A percentile compares a stretch with the other conserved stretches of the same genome.
phyloP scores from a whole-genome alignment of 1,140 invertebrate species.

The Aphidius gifuensis region DNA sequence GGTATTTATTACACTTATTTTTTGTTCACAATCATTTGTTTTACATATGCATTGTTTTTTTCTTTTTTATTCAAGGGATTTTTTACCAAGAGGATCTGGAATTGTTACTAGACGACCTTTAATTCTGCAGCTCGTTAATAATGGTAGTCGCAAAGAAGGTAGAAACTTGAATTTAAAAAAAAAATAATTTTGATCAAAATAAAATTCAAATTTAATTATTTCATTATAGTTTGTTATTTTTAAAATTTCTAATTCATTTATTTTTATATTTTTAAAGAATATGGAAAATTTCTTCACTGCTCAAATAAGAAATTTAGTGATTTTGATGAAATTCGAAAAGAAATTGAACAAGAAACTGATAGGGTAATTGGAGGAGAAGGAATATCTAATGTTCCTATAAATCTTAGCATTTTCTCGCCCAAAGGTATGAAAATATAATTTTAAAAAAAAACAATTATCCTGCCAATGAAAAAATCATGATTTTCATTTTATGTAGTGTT shows the following conservation, averaged over 20 bases:
- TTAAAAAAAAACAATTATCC: no score
- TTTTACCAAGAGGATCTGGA: slow-evolving; percentile 92
- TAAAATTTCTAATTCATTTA: background rate
- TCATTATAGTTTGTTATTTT: background rate
- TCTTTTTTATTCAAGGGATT: slow-evolving; percentile 74
- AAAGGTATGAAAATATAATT: slow-evolving; percentile 53
- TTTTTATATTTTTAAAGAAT: slow-evolving; percentile 66
- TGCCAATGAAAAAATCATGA: no score
- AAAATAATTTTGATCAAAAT: background rate
- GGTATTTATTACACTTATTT: slow-evolving; percentile 59
- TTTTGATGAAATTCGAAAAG: slow-evolving; percentile 92
- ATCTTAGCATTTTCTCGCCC: slow-evolving; percentile 96
- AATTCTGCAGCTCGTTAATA: slow-evolving; percentile 93
- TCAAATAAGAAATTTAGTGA: slow-evolving; percentile 96
- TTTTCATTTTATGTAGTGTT: slow-evolving; percentile 63
- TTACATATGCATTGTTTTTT: slow-evolving; percentile 4
- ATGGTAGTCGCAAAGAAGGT: slow-evolving; percentile 68
- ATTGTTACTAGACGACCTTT: slow-evolving; percentile 96
- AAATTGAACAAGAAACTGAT: slow-evolving; percentile 98
- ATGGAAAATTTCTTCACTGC: slow-evolving; percentile 97
- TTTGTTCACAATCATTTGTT: no score
- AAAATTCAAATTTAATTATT: no score
- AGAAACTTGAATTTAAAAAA: slow-evolving; percentile 5
- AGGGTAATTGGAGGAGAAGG: slow-evolving; percentile 97
- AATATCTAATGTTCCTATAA: slow-evolving; percentile 97